Base-by-base conservation (phyloP, 2,113 vertebrate genomes). In the Spermophilus dauricus region DNA sequence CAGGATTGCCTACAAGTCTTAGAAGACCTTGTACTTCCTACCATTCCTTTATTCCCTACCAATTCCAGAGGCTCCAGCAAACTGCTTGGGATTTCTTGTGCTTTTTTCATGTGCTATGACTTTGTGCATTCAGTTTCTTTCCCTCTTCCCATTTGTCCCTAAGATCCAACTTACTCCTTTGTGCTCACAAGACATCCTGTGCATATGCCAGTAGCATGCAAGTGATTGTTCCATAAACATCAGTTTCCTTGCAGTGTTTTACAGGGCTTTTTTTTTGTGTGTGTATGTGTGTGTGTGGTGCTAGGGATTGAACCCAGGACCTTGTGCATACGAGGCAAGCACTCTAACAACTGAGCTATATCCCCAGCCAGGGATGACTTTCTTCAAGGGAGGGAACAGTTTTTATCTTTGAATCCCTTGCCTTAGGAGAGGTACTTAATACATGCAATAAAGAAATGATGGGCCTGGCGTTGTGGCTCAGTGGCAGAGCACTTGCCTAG, bases 401-500 rank as follows among this genome's bases (percentile, higher is more conserved):
- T 84, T 85, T 94, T 72, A 83, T 28, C 37, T 87, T 73, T 93
- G 73, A 37, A 80, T 73, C 77, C 76, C n/a, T 20, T 58, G 45
- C 12, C 80, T 80, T 65, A 89, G 56, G 20, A 90, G 58, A 96
- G 20, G 45, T 89, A n/a, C 72, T 95, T 51, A 82, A 63, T 93
- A 83, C 93, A 92, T 28, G 45, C 90, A 76, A 70, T 39, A 89
- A 85, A 89, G 63, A 37, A 83, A 90, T 70, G 63, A 77, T 42
- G 67, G 48, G 48, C 10, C 48, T 51, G 48, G 48, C 2, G 48
- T 51, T 51, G 45, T 45, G 45, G 45, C 45, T 45, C 45, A 51
- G 48, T 13, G 48, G 48, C 12, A 51, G 48, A 51, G 48, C 48
- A 13, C 48, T 51, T 13, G 48, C 12, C 48, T 51, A 51, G 48